Conservation (phyloP, 2,888 invertebrate genomes). For the Abrostola triplasia region DNA sequence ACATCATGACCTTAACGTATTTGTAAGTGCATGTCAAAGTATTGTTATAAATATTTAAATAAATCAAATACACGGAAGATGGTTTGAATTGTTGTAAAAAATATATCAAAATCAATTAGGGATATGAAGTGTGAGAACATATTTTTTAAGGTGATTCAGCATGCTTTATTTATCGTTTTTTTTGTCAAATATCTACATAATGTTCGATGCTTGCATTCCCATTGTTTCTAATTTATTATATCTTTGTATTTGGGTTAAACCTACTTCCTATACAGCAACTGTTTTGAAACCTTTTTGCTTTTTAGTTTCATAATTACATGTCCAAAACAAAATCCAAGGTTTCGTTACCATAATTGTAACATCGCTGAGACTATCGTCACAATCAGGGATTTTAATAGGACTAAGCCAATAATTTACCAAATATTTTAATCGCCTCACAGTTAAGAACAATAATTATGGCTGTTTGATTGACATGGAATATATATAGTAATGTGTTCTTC, state of each 20-base stretch:
- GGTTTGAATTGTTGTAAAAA: slow-evolving; percentile 51
- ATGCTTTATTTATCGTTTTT: slow-evolving; percentile 23
- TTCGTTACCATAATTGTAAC: background rate
- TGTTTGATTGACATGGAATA: slow-evolving; percentile 25
- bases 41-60: slow-evolving; percentile 61
- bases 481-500: slow-evolving; percentile 21
- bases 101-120: slow-evolving; percentile 50
- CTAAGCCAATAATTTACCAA: background rate
- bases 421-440: no score
- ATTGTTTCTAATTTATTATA: background rate
- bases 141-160: slow-evolving; percentile 23
- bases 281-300: background rate
- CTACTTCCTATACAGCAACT: background rate
- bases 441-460: slow-evolving; percentile 2
- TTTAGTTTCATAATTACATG: background rate
- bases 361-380: background rate
- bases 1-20: slow-evolving; percentile 73
- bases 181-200: slow-evolving; percentile 15
- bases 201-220: background rate
- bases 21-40: slow-evolving; percentile 70
- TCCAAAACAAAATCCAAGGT: background rate
- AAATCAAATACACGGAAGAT: slow-evolving; percentile 66
- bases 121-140: slow-evolving; percentile 41
- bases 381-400: background rate
- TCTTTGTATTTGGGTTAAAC: background rate